Evolutionary conservation across 2,113 vertebrate species (phyloP).

Genomic region (Zapornia atra): DNA sequence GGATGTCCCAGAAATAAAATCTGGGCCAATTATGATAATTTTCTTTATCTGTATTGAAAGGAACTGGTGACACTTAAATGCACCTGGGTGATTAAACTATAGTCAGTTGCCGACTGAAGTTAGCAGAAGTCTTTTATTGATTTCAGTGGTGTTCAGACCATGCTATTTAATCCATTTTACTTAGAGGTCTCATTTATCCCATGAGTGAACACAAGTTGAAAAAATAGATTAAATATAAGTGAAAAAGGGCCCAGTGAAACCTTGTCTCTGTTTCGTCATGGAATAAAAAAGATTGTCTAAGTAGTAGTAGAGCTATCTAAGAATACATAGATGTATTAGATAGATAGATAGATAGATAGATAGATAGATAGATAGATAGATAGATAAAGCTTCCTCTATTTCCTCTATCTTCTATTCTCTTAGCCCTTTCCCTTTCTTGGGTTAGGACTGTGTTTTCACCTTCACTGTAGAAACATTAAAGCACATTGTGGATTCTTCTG

Average conservation of each 20-base stretch:
- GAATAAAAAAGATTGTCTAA: not conserved
- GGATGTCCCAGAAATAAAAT: constrained; percentile 3
- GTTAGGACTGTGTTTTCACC: not conserved
- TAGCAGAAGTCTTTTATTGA: constrained; percentile 28
- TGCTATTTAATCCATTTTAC: constrained; percentile 51
- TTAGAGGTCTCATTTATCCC: constrained; percentile 29
- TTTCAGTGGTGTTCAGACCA: constrained; percentile 6
- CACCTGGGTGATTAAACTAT: constrained; percentile 24
- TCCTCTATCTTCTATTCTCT: not conserved
- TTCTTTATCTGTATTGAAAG: constrained; percentile 15
- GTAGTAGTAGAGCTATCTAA: not conserved
- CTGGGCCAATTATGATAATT: not conserved
- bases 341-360: no score
- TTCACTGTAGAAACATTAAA: not conserved
- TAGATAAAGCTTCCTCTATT: not conserved
- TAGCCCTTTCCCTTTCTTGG: not conserved
- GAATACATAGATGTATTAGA: not conserved
- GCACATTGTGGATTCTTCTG: not conserved
- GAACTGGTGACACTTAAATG: not conserved
- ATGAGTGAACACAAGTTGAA: not conserved
- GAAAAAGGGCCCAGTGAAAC: not conserved
- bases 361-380: no score
- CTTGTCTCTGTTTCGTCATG: not conserved
- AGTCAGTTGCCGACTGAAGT: not conserved
- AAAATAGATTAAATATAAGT: not conserved